phyloP scores from a whole-genome alignment of 2,888 invertebrate species.

The Xestia c-nigrum region DNA sequence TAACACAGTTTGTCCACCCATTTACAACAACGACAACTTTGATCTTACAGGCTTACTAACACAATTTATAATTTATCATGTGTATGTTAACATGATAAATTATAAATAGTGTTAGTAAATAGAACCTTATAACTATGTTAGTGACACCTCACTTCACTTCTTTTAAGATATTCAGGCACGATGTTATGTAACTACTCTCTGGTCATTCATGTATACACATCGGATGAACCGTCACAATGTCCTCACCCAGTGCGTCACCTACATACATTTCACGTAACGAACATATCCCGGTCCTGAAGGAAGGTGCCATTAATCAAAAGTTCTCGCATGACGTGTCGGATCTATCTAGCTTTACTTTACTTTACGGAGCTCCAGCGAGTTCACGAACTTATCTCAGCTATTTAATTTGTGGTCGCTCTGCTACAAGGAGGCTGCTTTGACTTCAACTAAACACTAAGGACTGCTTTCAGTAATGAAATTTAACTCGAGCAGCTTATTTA shows the following conservation, averaged over 20 bases:
- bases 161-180: neutral
- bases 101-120: no score
- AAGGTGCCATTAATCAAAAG: conserved; percentile 32
- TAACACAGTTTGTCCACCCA: neutral
- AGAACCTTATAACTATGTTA: no score
- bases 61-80: no score
- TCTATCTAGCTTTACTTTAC: conserved; percentile 4
- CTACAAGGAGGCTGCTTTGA: neutral
- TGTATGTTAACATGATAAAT: no score
- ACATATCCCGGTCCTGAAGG: neutral
- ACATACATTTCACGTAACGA: neutral
- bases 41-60: no score
- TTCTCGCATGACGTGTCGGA: conserved; percentile 11
- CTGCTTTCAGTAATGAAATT: neutral
- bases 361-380: neutral
- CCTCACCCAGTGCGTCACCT: neutral
- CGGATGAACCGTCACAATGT: neutral
- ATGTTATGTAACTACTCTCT: neutral
- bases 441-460: neutral
- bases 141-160: no score
- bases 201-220: no score
- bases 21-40: neutral
- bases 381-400: conserved; percentile 3
- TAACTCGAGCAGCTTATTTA: neutral
- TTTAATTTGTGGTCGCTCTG: conserved; percentile 14